phyloP scores from a whole-genome alignment of 2,113 vertebrate species.

The Caretta caretta region DNA sequence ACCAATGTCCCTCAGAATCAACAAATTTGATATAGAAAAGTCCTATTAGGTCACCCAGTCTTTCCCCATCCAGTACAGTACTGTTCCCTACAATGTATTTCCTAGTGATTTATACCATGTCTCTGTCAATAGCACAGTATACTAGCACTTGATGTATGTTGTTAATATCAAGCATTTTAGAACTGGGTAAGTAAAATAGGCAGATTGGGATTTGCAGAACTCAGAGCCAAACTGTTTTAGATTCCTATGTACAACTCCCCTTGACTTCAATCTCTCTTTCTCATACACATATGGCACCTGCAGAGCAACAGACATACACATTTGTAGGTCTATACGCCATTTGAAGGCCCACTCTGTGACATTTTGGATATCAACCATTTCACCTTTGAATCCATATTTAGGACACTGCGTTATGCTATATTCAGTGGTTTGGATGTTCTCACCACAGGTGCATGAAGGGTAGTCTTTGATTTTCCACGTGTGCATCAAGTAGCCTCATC shows the following conservation, averaged over 20 bases:
- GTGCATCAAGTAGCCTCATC: no score
- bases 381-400: no score
- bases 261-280: fast-evolving
- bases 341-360: no score
- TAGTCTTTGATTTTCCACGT: no score
- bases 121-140: neutral
- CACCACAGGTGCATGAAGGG: no score
- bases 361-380: no score
- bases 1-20: neutral
- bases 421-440: no score
- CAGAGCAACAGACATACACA: no score
- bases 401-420: no score
- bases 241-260: neutral
- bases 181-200: neutral
- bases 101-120: fast-evolving
- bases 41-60: neutral
- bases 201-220: neutral
- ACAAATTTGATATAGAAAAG: neutral
- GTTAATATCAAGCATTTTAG: neutral
- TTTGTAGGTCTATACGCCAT: no score
- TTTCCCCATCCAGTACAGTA: neutral
- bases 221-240: neutral
- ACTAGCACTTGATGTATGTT: neutral
- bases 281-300: no score
- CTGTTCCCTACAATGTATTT: neutral